A percentile compares a stretch with the other conserved stretches of the same genome.
These are phyloP conservation scores for Bombus superbus DNA, from an alignment of 1,140 invertebrate species.

Conservation along the genomic window DNA sequence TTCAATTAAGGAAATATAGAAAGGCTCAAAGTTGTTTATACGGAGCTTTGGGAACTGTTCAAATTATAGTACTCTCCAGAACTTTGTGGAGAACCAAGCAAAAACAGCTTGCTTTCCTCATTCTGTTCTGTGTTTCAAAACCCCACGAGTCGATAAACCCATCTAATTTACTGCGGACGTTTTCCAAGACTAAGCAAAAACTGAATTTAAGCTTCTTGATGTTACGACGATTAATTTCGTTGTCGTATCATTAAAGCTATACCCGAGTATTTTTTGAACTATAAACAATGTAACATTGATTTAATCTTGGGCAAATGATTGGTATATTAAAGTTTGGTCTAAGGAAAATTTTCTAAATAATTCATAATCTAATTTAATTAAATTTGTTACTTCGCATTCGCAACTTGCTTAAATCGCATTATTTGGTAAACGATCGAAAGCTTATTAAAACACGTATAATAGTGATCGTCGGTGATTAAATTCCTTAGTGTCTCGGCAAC, in stretches of 20 bases:
- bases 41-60: neutral
- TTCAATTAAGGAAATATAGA: conserved; percentile 27
- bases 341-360: neutral
- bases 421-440: neutral
- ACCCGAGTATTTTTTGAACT: neutral
- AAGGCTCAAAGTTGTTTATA: conserved; percentile 22
- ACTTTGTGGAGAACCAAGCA: conserved; percentile 49
- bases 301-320: neutral
- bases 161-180: conserved; percentile 42
- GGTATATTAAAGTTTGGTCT: neutral
- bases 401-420: neutral
- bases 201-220: conserved; percentile 31
- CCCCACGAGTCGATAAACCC: conserved; percentile 45
- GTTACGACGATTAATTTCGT: conserved; percentile 6
- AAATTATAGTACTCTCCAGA: conserved; percentile 39
- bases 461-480: neutral
- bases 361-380: neutral
- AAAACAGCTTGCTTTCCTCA: conserved; percentile 59
- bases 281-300: neutral
- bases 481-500: neutral
- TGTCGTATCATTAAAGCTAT: neutral
- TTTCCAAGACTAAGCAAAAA: conserved; percentile 37
- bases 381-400: no score
- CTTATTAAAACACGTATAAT: neutral
- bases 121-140: conserved; percentile 27